Conservation (phyloP, 2,797 vertebrate species). For the Megaceryle alcyon region DNA sequence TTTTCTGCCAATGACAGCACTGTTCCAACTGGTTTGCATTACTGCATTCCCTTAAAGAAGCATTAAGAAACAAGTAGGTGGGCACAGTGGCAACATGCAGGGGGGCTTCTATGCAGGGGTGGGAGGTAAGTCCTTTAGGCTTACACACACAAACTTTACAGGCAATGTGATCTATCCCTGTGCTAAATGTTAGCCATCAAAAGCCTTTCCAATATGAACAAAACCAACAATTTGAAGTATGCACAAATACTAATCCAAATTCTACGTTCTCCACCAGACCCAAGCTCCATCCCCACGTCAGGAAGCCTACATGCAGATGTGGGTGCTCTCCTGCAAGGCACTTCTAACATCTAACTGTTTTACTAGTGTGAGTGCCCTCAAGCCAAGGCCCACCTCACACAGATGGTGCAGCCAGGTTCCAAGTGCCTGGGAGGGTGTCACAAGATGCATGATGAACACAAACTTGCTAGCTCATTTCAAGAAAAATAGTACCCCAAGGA, state of each 20-base stretch:
- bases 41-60: background rate
- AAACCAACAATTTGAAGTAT: background rate
- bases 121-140: background rate
- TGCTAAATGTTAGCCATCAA: background rate
- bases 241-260: background rate
- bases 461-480: background rate
- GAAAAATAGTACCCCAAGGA: background rate
- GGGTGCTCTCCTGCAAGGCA: background rate
- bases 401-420: background rate
- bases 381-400: background rate
- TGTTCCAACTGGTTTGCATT: background rate
- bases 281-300: background rate
- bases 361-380: background rate
- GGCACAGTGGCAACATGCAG: accelerated
- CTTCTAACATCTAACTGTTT: background rate
- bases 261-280: background rate
- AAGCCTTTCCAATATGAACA: background rate
- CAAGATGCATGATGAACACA: background rate
- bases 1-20: background rate
- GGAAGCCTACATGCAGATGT: background rate
- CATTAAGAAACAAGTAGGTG: background rate
- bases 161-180: background rate
- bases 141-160: background rate
- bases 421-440: background rate
- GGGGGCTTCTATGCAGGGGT: background rate